These are phyloP conservation scores for Actinernus sp. DNA, from an alignment of 92 coral and sea anemone genomes.

Conservation along the genomic window DNA sequence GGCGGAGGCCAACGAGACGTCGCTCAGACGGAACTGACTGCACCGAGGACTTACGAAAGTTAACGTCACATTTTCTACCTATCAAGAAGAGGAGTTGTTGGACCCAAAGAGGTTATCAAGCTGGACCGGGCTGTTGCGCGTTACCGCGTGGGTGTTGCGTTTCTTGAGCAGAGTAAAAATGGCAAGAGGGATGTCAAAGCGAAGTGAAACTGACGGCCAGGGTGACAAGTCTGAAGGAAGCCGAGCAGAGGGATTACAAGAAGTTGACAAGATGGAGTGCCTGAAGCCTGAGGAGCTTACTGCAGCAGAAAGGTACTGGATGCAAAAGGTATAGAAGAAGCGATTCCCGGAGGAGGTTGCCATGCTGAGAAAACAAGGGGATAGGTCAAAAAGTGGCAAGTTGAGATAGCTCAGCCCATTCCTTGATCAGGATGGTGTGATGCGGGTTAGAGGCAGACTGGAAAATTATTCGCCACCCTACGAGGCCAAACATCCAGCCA, in stretches of 20 bases:
- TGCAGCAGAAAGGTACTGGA: background rate
- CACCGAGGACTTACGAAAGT: too few relatives aligned
- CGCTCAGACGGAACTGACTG: too few relatives aligned
- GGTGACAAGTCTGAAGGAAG: too few relatives aligned
- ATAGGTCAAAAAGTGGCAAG: background rate
- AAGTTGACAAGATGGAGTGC: background rate
- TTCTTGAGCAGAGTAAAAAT: too few relatives aligned
- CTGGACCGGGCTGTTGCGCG: background rate
- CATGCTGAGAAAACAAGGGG: constrained; percentile 2
- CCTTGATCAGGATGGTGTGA: constrained; percentile 32
- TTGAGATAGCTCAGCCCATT: constrained; percentile 29
- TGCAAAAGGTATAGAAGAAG: constrained; percentile 1
- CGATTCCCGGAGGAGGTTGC: constrained; percentile 26
- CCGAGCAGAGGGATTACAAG: background rate
- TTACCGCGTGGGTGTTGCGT: background rate
- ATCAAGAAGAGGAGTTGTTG: background rate
- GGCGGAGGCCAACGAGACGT: too few relatives aligned
- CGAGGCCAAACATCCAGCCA: constrained; percentile 55
- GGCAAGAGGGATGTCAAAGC: too few relatives aligned
- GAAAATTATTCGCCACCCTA: constrained; percentile 44
- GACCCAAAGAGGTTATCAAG: background rate
- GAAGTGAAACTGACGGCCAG: too few relatives aligned
- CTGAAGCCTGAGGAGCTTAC: background rate
- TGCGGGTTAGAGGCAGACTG: constrained; percentile 57
- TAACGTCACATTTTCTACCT: too few relatives aligned